Base-by-base conservation (phyloP, 2,113 vertebrate genomes). In the Neodontobutis hainanensis region DNA sequence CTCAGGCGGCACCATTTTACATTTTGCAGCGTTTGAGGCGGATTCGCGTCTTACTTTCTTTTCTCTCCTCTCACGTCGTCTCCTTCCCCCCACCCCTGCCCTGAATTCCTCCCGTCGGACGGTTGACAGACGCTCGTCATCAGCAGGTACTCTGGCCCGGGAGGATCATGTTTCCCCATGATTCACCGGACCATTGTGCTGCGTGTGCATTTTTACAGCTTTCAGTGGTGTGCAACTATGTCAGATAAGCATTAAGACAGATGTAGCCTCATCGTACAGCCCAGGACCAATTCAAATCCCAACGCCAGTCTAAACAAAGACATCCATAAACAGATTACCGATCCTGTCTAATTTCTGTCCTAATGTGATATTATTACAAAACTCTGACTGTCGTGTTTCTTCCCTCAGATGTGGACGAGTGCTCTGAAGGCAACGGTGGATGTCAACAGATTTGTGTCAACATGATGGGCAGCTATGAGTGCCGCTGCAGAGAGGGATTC, bases 401-500 rank as follows among this genome's bases (percentile, higher is more conserved):
- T 65, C 40, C 5, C 59, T 8, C 92, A 98, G 96, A 99, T 83
- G 94, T 99, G 89, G 96, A 99, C 0, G 96, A 99, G 88, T 98
- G 97, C 78, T 93, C 93, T 0, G 96, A 98, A 78, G 96, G 96
- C 45, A 99, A 99, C 0, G 97, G 97, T 0, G 97, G 97, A 70
- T 98, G 97, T 85, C 97, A 99, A 68, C 97, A 99, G 92, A 96
- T 95, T 74, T 99, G 97, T 9, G 92, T 99, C 90, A 99, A 99
- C 90, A 98, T 98, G 96, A 98, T 99, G 97, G 97, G 97, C 77
- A 99, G 97, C 91, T 99, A 99, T 0, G 97, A 99, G 83, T 98
- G 97, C 80, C 96, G 94, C 82, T 99, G 97, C 87, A 80, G 95
- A 40, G 97, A 98, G 51, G 96, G 97, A 57, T 99, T 98, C 91